These are phyloP conservation scores for Alloplasta piceator DNA, from an alignment of 2,888 invertebrate species.

Conservation along the genomic window DNA sequence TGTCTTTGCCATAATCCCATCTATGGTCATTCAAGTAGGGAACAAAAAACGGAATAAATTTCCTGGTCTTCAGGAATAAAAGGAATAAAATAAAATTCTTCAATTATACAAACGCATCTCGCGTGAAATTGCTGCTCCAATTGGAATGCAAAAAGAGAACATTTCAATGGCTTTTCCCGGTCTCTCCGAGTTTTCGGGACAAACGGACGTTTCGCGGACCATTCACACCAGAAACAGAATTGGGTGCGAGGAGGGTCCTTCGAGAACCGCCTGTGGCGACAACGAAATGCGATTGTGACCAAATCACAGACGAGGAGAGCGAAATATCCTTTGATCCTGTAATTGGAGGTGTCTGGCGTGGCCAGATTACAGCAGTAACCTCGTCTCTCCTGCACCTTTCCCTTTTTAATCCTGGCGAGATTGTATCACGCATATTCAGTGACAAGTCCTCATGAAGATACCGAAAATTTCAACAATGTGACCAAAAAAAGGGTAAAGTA, in stretches of 20 bases:
- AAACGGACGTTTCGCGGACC: slow-evolving; percentile 7
- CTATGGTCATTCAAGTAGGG: neutral
- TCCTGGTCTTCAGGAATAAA: neutral
- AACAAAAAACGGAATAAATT: slow-evolving; percentile 13
- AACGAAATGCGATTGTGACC: slow-evolving; percentile 32
- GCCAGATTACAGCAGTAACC: slow-evolving; percentile 61
- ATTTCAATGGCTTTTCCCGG: slow-evolving; percentile 43
- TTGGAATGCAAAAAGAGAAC: slow-evolving; percentile 53
- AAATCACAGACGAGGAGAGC: slow-evolving; percentile 24
- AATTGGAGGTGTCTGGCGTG: slow-evolving; percentile 75
- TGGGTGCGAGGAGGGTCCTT: slow-evolving; percentile 52
- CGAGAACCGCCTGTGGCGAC: slow-evolving; percentile 63
- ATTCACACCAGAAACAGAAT: neutral
- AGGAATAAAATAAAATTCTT: slow-evolving; percentile 42
- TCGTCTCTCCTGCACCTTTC: slow-evolving; percentile 36
- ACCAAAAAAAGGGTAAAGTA: neutral
- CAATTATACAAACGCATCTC: slow-evolving; percentile 57
- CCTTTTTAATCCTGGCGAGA: slow-evolving; percentile 55
- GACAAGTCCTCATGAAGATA: neutral
- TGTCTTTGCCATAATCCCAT: slow-evolving; percentile 6
- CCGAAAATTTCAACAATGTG: neutral
- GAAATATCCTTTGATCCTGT: slow-evolving; percentile 76
- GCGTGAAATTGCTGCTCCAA: slow-evolving; percentile 60
- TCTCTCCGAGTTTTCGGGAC: slow-evolving; percentile 22
- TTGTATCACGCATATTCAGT: slow-evolving; percentile 30